A percentile compares a stretch with the other conserved stretches of the same genome.
These are phyloP conservation scores for Pachyseris speciosa DNA, from an alignment of 64 coral and sea anemone genomes.

Conservation along the genomic window DNA sequence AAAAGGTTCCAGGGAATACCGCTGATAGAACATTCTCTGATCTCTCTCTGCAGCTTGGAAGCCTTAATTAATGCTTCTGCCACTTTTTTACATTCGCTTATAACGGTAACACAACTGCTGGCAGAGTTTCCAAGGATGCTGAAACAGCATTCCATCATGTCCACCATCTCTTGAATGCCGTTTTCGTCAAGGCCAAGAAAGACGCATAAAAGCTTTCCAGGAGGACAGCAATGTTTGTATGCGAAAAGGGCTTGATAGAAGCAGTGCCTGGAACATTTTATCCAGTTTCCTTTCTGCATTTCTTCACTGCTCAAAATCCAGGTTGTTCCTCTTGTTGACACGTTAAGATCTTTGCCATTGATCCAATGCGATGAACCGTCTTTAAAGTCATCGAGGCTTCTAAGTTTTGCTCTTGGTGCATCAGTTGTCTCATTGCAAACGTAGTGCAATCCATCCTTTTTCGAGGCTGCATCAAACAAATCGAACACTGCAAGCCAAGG, in stretches of 20 bases:
- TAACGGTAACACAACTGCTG: slow-evolving; percentile 27
- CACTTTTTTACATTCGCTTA: slow-evolving; percentile 21
- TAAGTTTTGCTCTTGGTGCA: slow-evolving; percentile 32
- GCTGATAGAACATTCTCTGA: slow-evolving; percentile 16
- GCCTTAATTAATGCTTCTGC: slow-evolving; percentile 24
- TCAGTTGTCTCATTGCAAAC: slow-evolving; percentile 63
- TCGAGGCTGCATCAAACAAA: slow-evolving; percentile 53
- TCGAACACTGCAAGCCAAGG: slow-evolving; percentile 70
- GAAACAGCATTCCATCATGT: slow-evolving; percentile 66
- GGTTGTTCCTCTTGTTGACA: slow-evolving; percentile 53
- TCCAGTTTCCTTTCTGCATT: slow-evolving; percentile 60
- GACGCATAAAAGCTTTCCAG: slow-evolving; percentile 25
- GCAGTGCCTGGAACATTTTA: slow-evolving; percentile 36
- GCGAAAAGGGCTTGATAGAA: slow-evolving; percentile 49
- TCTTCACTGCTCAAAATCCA: slow-evolving; percentile 54
- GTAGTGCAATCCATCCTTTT: slow-evolving; percentile 38
- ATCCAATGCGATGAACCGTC: slow-evolving; percentile 10
- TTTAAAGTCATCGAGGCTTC: slow-evolving; percentile 49
- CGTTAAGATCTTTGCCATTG: neutral
- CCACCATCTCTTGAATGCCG: slow-evolving; percentile 32
- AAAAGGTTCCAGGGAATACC: slow-evolving; percentile 41
- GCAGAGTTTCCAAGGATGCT: slow-evolving; percentile 55
- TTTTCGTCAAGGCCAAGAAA: slow-evolving; percentile 43
- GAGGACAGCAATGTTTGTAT: slow-evolving; percentile 28
- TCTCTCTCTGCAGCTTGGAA: slow-evolving; percentile 35